Conservation (phyloP, 1,140 invertebrate genomes). For the Nixonia krombeini region DNA sequence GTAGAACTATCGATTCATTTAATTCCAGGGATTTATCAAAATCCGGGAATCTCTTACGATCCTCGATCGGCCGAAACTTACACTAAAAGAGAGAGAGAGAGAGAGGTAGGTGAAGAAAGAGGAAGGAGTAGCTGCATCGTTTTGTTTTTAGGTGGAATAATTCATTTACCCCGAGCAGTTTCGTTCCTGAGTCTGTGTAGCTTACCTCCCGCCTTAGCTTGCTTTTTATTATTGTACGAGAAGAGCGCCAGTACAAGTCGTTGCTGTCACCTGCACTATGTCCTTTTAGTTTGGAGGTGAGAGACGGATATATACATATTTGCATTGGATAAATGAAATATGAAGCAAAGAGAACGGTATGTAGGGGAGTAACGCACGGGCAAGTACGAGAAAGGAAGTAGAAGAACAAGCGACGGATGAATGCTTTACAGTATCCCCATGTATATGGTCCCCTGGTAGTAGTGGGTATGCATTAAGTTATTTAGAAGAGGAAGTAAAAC, state of each 20-base stretch:
- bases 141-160: conserved; percentile 8
- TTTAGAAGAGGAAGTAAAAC: conserved; percentile 9
- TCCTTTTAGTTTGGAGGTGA: no score
- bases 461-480: conserved; percentile 17
- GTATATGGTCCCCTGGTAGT: neutral
- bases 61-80: no score
- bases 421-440: conserved; percentile 5
- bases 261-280: conserved; percentile 11
- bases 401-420: no score
- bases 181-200: conserved; percentile 2
- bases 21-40: no score
- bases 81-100: no score
- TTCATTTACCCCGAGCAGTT: conserved; percentile 19
- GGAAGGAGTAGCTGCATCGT: neutral
- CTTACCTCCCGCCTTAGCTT: neutral
- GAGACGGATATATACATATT: conserved; percentile 10
- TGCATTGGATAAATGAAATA: conserved; percentile 34
- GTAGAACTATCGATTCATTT: no score
- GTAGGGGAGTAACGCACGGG: no score
- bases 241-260: conserved; percentile 18
- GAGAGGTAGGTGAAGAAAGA: neutral
- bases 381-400: no score
- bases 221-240: conserved; percentile 26
- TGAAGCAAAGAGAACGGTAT: conserved; percentile 1
- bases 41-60: conserved; percentile 3